phyloP scores from a whole-genome alignment of 64 coral and sea anemone species.

The Montipora foliosa region DNA sequence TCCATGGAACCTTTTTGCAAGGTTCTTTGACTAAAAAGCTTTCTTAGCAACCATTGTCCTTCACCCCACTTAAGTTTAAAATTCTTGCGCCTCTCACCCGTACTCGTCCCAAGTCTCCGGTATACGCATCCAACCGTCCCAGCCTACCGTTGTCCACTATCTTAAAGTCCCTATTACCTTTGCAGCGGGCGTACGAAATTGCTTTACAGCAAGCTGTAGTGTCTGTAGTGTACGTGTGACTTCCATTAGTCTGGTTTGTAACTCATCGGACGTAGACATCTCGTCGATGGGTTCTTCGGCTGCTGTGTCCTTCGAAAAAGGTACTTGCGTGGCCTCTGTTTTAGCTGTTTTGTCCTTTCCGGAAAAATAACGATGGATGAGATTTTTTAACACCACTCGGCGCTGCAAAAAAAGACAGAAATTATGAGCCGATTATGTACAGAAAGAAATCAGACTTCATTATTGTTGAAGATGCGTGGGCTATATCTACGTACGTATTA shows the following conservation, averaged over 20 bases:
- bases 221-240: constrained; percentile 34
- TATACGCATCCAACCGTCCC: too few species aligned
- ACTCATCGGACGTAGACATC: not conserved
- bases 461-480: too few species aligned
- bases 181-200: not conserved
- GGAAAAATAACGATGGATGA: constrained; percentile 47
- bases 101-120: too few species aligned
- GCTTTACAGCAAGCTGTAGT: not conserved
- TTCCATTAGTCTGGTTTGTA: constrained; percentile 26
- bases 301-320: not conserved
- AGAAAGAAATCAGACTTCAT: too few species aligned
- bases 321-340: not conserved
- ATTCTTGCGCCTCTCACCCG: too few species aligned
- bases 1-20: too few species aligned
- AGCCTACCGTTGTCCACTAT: too few species aligned
- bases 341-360: not conserved
- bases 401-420: constrained; percentile 15
- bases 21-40: too few species aligned
- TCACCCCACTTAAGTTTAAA: too few species aligned
- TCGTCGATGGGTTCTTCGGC: not conserved
- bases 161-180: not conserved
- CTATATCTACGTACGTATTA: too few species aligned
- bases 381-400: constrained; percentile 29
- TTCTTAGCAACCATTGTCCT: too few species aligned
- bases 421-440: not conserved